phyloP scores from a whole-genome alignment of 1,140 invertebrate species.

The Hyposmocoma kahamanoa region DNA sequence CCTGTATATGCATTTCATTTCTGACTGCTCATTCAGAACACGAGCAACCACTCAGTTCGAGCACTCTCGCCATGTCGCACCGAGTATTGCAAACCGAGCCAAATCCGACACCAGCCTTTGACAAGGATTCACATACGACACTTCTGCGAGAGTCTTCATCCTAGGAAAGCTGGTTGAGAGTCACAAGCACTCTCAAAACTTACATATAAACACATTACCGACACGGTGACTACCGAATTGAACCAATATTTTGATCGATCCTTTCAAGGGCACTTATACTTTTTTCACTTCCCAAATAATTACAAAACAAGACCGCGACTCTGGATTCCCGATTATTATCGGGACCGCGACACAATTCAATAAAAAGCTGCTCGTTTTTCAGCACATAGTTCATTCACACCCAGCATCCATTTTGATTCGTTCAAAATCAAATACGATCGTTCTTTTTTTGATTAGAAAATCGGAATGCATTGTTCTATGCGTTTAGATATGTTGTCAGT shows the following conservation, averaged over 20 bases:
- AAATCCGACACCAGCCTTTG: conserved; percentile 37
- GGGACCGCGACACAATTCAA: conserved; percentile 67
- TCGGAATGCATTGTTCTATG: conserved; percentile 44
- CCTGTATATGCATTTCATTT: conserved; percentile 75
- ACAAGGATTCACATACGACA: conserved; percentile 46
- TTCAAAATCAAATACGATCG: conserved; percentile 73
- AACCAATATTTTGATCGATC: conserved; percentile 33
- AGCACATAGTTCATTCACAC: conserved; percentile 74
- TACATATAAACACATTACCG: conserved; percentile 68
- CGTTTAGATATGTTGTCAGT: conserved; percentile 28
- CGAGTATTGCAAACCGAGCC: conserved; percentile 33
- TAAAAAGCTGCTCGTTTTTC: conserved; percentile 73
- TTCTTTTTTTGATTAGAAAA: conserved; percentile 66
- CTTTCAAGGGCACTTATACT: conserved; percentile 33
- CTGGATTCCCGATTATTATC: conserved; percentile 63
- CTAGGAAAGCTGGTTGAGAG: conserved; percentile 61
- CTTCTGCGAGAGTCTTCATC: conserved; percentile 63
- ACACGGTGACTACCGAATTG: conserved; percentile 56
- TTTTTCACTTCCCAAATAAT: conserved; percentile 47
- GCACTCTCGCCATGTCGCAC: conserved; percentile 57
- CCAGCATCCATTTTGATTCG: conserved; percentile 75
- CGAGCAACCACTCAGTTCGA: conserved; percentile 54
- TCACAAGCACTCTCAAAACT: conserved; percentile 48
- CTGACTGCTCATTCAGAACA: conserved; percentile 61
- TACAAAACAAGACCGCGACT: conserved; percentile 53